These are phyloP conservation scores for Lobophora halterata DNA, from an alignment of 2,888 invertebrate genomes.

Conservation along the genomic window DNA sequence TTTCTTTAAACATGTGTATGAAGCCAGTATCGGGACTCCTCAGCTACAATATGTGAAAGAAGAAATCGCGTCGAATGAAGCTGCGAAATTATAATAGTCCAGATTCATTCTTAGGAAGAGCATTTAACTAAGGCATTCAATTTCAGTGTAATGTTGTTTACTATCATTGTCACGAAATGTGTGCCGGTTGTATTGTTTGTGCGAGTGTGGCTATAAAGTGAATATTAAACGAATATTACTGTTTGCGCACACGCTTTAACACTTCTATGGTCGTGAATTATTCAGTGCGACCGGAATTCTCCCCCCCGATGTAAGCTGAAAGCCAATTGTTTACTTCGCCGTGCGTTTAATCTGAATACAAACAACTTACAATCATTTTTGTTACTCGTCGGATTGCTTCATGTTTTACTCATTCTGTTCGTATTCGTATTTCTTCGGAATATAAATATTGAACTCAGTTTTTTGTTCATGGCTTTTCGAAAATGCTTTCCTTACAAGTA, in stretches of 20 bases:
- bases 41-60: no score
- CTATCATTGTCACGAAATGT: conserved; percentile 45
- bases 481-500: no score
- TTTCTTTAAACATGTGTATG: no score
- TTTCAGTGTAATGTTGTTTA: conserved; percentile 36
- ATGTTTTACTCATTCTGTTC: no score
- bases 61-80: no score
- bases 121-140: conserved; percentile 19
- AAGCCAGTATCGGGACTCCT: no score
- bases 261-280: conserved; percentile 65
- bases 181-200: conserved; percentile 50
- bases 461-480: no score
- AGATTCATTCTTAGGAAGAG: conserved; percentile 9
- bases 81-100: no score
- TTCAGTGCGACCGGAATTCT: conserved; percentile 52
- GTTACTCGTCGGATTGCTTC: conserved; percentile 14
- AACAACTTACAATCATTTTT: conserved; percentile 20
- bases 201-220: conserved; percentile 56
- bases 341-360: conserved; percentile 38
- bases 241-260: conserved; percentile 66
- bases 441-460: no score
- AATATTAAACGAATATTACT: conserved; percentile 72
- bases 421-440: no score
- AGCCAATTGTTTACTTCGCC: conserved; percentile 50
- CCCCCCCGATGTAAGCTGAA: conserved; percentile 34